Evolutionary conservation across 2,888 invertebrate species (phyloP), one percentile per base, ranked within the genome.

Genomic region (Ptychoptera albimana): DNA sequence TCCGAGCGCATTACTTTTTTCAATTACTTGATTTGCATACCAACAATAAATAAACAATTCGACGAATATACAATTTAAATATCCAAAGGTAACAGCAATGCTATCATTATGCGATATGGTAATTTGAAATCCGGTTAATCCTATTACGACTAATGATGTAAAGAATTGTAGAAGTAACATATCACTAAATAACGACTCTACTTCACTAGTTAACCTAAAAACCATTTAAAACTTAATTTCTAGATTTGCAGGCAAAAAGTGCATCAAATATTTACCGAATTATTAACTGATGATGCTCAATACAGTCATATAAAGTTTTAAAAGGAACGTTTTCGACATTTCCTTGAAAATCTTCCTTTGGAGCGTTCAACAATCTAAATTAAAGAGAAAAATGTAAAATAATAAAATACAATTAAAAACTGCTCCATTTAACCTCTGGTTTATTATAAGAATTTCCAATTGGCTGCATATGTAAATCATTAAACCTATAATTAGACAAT

Each of bases 391-490:
- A 23, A n/a, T n/a, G n/a, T 23, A 23, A 23, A 23, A 23, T 23
- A 23, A 23, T 7, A 23, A 3, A 23, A 5, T 23, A 23, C 23
- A 23, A 7, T 23, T 7, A 23, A 23, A 23, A 3, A 23, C 23
- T 23, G 23, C 23, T 5, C 3, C 3, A 23, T 23, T 7, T 23
- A 5, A 23, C 23, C 23, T 23, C 3, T 5, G 23, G 23, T 23
- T 23, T 5, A 23, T 3, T 23, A 53, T 55, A 4, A 60, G 46
- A 0, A 55, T 52, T 39, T 55, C 55, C 5, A 60, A 49, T 39
- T 60, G 58, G 49, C 53, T 54, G 15, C 58, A 53, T 9, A 57
- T 52, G 32, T 59, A 58, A 42, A 53, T 58, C 46, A 60, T 57
- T 2, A 58, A 38, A 8, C 52, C 50, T 1, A 58, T 45, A 44